phyloP scores from a whole-genome alignment of 2,797 vertebrate species.

The Pangasius krempfi region DNA sequence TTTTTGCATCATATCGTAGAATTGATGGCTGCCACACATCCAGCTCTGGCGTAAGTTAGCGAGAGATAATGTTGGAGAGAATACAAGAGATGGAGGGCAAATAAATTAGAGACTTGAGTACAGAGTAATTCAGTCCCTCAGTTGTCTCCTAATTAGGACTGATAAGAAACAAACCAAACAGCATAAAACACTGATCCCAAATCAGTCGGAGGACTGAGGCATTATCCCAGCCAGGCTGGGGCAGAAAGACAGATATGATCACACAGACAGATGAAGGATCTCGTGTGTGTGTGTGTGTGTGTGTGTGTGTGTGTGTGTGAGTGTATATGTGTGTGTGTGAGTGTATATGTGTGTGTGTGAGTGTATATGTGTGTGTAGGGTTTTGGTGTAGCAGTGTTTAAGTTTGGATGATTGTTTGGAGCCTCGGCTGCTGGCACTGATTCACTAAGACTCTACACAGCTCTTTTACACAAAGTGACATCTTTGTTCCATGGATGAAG shows the following conservation, averaged over 20 bases:
- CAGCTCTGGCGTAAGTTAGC: neutral
- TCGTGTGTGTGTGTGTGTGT: too few relatives aligned
- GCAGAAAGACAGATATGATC: neutral
- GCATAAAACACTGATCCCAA: neutral
- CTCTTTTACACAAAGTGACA: neutral
- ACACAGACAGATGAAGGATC: neutral
- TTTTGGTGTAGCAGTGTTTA: neutral
- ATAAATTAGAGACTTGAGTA: neutral
- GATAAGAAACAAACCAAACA: neutral
- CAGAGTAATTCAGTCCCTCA: neutral
- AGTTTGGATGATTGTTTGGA: slow-evolving; percentile 2
- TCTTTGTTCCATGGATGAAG: neutral
- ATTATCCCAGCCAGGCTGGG: neutral
- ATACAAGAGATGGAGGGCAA: neutral
- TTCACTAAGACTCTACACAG: neutral
- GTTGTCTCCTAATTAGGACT: neutral
- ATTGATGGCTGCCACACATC: neutral
- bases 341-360: neutral
- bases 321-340: neutral
- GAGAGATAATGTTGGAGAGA: neutral
- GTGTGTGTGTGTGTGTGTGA: too few relatives aligned
- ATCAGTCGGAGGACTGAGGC: neutral
- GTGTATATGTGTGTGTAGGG: neutral
- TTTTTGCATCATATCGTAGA: too few relatives aligned
- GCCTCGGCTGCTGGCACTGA: neutral